Base-by-base conservation (phyloP, 2,113 vertebrate species). In the Peromyscus leucopus region DNA sequence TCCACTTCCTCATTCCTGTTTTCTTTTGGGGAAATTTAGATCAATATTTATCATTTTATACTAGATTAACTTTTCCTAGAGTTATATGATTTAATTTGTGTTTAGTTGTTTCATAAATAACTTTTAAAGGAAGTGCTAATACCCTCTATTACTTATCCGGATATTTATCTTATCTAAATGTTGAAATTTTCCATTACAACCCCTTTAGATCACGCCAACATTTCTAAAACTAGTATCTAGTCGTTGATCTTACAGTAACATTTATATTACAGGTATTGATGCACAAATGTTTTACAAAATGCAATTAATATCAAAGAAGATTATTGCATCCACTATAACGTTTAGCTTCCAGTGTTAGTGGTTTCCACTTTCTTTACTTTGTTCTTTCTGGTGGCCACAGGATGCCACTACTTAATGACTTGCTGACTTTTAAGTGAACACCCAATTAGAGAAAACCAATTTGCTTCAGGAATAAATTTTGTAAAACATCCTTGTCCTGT, bases 141-240 rank as follows among this genome's bases (percentile, higher is more conserved):
- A 1, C 17, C 15, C 10, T 65, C 26, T 48, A 48, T 67, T 86
- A 65, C 12, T 12, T 86, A 65, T 11, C 16, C 6, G 65, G 15
- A 31, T 46, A 17, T 85, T 65, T 48, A 11, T 31, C 42, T 11
- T 65, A 65, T 33, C 15, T 8, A 42, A 26, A 46, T 46, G 26
- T 46, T 15, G 48, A 46, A 51, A 48, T 48, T 48, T 86, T 5
- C 1, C 42, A 11, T 69, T 51, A 92, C 28, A 88, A 48, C 26
- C 0, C 19, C 0, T 79, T 94, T 59, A 76, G 7, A 15, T 88
- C 13, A 65, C 7, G 16, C 9, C 39, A 90, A 71, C 24, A 86
- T 91, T 92, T 96, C 2, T 85, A 31, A 48, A 93, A 91, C 42
- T 59, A 72, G 76, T 48, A 94, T 90, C 10, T n/a, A 65, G 0